phyloP scores from a whole-genome alignment of 2,888 invertebrate genomes.

The Hirtodrosophila duncani region DNA sequence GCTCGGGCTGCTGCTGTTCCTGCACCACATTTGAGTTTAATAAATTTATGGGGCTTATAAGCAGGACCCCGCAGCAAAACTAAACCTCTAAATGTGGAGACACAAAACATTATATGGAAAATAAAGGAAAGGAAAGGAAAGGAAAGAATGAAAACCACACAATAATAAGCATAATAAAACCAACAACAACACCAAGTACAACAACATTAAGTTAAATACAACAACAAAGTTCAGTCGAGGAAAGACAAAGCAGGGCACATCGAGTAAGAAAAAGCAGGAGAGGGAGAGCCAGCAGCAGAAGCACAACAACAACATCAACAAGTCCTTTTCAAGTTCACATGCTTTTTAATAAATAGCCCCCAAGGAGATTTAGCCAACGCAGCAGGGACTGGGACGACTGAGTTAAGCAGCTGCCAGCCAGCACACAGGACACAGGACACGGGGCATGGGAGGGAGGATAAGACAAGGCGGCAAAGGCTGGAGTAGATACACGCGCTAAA shows the following conservation, averaged over 20 bases:
- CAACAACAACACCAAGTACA: conserved; percentile 25
- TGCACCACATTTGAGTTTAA: no score
- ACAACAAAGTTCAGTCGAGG: conserved; percentile 31
- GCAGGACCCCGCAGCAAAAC: conserved; percentile 46
- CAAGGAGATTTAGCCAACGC: conserved; percentile 46
- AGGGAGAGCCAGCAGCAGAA: neutral
- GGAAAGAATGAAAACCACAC: conserved; percentile 28
- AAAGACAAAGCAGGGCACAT: conserved; percentile 4
- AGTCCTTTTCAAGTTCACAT: conserved; percentile 74
- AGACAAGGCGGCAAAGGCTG: neutral
- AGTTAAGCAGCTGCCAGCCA: neutral
- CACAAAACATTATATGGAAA: no score
- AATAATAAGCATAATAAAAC: conserved; percentile 62
- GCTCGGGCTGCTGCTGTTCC: conserved; percentile 46
- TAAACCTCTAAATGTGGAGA: conserved; percentile 44
- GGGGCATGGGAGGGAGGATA: neutral
- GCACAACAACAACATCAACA: conserved; percentile 54
- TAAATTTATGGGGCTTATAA: conserved; percentile 56
- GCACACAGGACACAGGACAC: neutral
- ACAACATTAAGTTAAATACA: conserved; percentile 39
- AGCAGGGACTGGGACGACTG: neutral
- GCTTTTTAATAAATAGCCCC: conserved; percentile 72
- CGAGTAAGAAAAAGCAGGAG: conserved; percentile 2
- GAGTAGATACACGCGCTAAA: conserved; percentile 38
- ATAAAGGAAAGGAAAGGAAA: no score